Evolutionary conservation across 2,113 vertebrate species (phyloP), one percentile per base, ranked within the genome.

Genomic region (Entelurus aequoreus): DNA sequence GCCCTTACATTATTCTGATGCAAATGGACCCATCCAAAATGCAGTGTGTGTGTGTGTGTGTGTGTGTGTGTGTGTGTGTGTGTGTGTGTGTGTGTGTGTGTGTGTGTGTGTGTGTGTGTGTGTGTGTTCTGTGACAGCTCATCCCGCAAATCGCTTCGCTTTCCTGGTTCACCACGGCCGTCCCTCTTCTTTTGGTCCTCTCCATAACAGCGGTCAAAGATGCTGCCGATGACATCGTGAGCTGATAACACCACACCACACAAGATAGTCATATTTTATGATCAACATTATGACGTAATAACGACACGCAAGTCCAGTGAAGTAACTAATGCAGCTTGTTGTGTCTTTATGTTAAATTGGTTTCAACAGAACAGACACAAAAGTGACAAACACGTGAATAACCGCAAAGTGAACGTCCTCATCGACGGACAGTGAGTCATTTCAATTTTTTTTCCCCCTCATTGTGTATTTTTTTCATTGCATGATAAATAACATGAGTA

Each of bases 121-220:
- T 47, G 13, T 61, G 36, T 54, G 16, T 68, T 16, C 72, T 11
- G 35, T 73, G 55, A 21, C 89, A 99, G 97, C 4, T 96, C 48
- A 94, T 98, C 79, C 97, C 96, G 35, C 88, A 91, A 78, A 86
- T 99, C 67, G 94, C 96, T 47, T 96, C 95, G 0, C 90, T 98
- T 60, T 85, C 92, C 10, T 98, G 96, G 95, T 96, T 94, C 78
- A 98, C 97, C 64, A 98, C 95, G 0, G 94, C 96, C 44, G 84
- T 95, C 48, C 97, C 97, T 4, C 86, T 98, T n/a, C 38, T 94
- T 12, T 69, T 98, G 78, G 95, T 99, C 75, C 78, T 99, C 60
- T 60, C 90, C 14, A 91, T 98, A 13, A 96, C 95, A 0, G 93
- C 90, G 3, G 92, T 90, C 47, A 99, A 98, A 80, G 96, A 99